Conservation (phyloP, 1,140 invertebrate species). For the Hyles euphorbiae region DNA sequence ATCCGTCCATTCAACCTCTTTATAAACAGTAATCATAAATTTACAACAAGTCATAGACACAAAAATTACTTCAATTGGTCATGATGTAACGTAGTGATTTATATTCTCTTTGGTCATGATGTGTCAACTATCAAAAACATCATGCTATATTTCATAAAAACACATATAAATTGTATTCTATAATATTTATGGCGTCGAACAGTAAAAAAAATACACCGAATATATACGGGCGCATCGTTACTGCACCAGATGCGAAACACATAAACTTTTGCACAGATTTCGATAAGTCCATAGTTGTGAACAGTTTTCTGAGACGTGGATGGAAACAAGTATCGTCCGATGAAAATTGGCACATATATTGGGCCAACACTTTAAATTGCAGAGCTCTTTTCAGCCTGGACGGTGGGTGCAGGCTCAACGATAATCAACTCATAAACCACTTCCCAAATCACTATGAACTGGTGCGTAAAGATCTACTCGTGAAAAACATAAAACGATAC, state of each 20-base stretch:
- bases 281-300: constrained; percentile 94
- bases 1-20: no score
- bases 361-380: constrained; percentile 93
- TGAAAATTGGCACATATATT: constrained; percentile 97
- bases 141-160: no score
- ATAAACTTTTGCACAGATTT: constrained; percentile 92
- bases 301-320: constrained; percentile 94
- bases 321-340: constrained; percentile 93
- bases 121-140: no score
- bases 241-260: constrained; percentile 36
- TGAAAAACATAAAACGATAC: constrained; percentile 97
- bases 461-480: constrained; percentile 94
- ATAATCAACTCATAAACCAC: constrained; percentile 94
- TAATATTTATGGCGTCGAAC: constrained; percentile 4
- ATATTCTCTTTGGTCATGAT: no score
- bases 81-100: no score
- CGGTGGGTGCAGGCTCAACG: constrained; percentile 90
- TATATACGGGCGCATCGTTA: constrained; percentile 11
- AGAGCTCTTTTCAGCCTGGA: constrained; percentile 93
- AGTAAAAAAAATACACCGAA: constrained; percentile 12
- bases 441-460: constrained; percentile 97
- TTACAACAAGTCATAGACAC: no score
- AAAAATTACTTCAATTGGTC: no score
- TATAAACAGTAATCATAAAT: no score
- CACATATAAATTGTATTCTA: no score